Percentiles rank a stretch among this genome's conserved stretches.
Evolutionary conservation across 2,888 invertebrate species (phyloP).

Genomic region (Artemia sinica): DNA sequence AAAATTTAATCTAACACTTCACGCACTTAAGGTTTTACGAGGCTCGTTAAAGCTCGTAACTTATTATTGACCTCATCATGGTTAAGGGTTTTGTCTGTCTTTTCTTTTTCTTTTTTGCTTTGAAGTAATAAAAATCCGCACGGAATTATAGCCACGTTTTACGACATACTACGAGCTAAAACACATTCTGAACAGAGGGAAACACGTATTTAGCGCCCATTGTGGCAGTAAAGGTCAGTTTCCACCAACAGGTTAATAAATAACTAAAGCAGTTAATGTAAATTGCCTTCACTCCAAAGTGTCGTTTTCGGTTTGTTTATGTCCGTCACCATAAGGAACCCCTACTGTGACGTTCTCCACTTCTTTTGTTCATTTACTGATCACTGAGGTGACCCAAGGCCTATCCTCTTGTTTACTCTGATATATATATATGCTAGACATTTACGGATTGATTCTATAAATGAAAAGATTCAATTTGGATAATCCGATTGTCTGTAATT

Average conservation of each 20-base stretch:
- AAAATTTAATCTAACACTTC: too few species aligned
- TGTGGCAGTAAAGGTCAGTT: slow-evolving; percentile 13
- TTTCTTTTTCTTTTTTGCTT: neutral
- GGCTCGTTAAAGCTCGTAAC: neutral
- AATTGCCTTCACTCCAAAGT: slow-evolving; percentile 13
- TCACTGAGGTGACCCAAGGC: neutral
- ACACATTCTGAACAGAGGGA: neutral
- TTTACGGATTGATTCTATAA: neutral
- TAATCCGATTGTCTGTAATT: neutral
- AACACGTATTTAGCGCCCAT: slow-evolving; percentile 13
- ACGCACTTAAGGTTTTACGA: neutral
- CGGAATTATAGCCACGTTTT: slow-evolving; percentile 3
- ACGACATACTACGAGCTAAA: slow-evolving; percentile 9
- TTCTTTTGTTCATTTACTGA: neutral
- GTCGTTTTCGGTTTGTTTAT: slow-evolving; percentile 14
- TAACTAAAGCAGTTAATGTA: slow-evolving; percentile 6
- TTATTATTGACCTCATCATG: slow-evolving; percentile 11
- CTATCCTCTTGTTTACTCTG: neutral
- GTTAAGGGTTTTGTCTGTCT: slow-evolving; percentile 1
- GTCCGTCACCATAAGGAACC: neutral
- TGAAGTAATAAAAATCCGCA: too few species aligned
- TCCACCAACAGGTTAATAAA: slow-evolving; percentile 4
- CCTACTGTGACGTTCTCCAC: slow-evolving; percentile 3
- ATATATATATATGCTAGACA: neutral
- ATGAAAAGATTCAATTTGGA: slow-evolving; percentile 3